Conservation (phyloP, 2,888 invertebrate species). For the Eulithis prunata region DNA sequence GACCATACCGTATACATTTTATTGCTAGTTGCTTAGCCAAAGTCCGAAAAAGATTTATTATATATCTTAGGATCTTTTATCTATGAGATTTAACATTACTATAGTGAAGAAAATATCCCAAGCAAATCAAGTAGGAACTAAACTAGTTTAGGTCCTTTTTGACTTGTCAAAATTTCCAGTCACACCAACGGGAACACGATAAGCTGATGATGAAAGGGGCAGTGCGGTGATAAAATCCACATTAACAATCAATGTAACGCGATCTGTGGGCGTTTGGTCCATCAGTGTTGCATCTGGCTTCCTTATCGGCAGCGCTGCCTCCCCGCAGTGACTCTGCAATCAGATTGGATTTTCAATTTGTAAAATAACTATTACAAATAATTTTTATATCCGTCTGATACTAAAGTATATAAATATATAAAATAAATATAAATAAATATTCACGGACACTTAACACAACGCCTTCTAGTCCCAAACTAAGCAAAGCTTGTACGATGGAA, state of each 20-base stretch:
- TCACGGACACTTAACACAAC: too few relatives aligned
- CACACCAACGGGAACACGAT: slow-evolving; percentile 8
- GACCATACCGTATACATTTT: too few relatives aligned
- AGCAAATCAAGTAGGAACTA: not conserved
- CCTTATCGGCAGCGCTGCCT: slow-evolving; percentile 48
- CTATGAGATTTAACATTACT: not conserved
- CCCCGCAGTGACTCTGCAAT: slow-evolving; percentile 47
- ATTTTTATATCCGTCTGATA: too few relatives aligned
- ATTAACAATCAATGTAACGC: slow-evolving; percentile 57
- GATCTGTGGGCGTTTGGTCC: slow-evolving; percentile 71
- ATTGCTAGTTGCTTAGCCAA: too few relatives aligned
- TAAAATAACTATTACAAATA: not conserved
- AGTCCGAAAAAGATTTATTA: too few relatives aligned
- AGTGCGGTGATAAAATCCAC: slow-evolving; percentile 35
- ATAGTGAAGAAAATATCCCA: not conserved
- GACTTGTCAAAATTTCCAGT: not conserved
- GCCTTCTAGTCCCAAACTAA: too few relatives aligned
- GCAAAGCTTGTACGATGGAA: too few relatives aligned
- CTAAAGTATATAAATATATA: too few relatives aligned
- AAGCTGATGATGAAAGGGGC: slow-evolving; percentile 34
- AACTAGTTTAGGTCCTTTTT: not conserved
- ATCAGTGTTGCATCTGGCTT: slow-evolving; percentile 61
- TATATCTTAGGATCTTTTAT: too few relatives aligned
- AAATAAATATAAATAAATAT: too few relatives aligned
- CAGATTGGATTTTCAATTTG: slow-evolving; percentile 22